Conservation (phyloP, 2,797 vertebrate genomes). For the Sebastes minor region DNA sequence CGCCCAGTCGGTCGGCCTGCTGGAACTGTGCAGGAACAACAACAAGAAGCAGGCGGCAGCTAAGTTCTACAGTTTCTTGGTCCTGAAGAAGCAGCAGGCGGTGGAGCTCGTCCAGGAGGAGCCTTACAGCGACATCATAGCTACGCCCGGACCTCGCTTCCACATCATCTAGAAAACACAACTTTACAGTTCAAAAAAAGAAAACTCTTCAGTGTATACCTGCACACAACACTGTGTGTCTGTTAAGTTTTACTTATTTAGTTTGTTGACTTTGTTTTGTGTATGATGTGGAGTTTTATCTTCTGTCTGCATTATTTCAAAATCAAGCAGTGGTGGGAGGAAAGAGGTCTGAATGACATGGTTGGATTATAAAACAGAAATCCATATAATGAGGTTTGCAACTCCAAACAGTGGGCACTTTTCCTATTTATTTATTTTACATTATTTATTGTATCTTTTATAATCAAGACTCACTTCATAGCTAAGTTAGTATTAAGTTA, state of each 20-base stretch:
- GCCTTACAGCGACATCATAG: slow-evolving; percentile 95
- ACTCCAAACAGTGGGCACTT: neutral
- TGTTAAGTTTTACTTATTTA: neutral
- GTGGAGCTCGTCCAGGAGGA: slow-evolving; percentile 93
- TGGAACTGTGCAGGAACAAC: slow-evolving; percentile 93
- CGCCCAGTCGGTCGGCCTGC: slow-evolving; percentile 92
- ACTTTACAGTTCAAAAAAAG: neutral
- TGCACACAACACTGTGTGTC: neutral
- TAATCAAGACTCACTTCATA: neutral
- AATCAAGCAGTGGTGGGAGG: slow-evolving; percentile 7
- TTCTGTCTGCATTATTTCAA: neutral
- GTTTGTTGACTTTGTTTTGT: slow-evolving; percentile 9
- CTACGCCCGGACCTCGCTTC: slow-evolving; percentile 92
- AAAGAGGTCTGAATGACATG: slow-evolving; percentile 10
- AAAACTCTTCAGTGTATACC: neutral
- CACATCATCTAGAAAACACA: slow-evolving; percentile 85
- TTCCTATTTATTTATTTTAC: neutral
- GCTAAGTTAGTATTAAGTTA: neutral
- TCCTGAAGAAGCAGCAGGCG: slow-evolving; percentile 96
- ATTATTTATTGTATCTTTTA: neutral
- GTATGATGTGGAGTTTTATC: slow-evolving; percentile 26
- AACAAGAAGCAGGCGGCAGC: slow-evolving; percentile 96
- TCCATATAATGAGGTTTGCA: neutral
- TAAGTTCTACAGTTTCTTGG: slow-evolving; percentile 98
- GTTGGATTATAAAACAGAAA: neutral